Conservation (phyloP, 2,888 invertebrate genomes). For the Euzetes globulus region DNA sequence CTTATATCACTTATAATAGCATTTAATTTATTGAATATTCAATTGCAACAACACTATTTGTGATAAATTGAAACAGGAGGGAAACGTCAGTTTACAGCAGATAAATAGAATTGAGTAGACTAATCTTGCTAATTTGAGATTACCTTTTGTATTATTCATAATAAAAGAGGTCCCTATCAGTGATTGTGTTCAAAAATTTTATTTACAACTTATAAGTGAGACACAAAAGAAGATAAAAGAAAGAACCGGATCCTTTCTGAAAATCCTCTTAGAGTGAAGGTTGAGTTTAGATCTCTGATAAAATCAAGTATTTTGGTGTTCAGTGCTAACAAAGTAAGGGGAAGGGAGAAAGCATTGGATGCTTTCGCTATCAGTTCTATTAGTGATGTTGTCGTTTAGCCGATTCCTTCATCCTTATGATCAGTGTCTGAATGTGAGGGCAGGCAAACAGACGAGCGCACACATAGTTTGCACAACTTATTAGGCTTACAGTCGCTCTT, state of each 20-base stretch:
- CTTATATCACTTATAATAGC: too few relatives aligned
- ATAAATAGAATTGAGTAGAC: too few relatives aligned
- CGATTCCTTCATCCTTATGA: constrained; percentile 5
- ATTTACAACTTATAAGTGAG: not conserved
- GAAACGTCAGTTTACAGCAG: too few relatives aligned
- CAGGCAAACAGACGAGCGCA: constrained; percentile 12
- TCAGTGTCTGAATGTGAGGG: constrained; percentile 6
- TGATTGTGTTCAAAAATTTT: not conserved
- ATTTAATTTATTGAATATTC: too few relatives aligned
- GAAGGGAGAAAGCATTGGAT: not conserved
- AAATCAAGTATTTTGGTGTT: constrained; percentile 6
- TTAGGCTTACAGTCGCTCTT: constrained; percentile 20
- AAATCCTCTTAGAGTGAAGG: constrained; percentile 16
- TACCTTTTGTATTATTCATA: not conserved
- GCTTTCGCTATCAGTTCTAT: not conserved
- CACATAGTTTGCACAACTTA: constrained; percentile 25
- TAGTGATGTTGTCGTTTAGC: not conserved
- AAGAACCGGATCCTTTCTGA: not conserved
- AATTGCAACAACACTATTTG: too few relatives aligned
- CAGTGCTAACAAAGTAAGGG: not conserved
- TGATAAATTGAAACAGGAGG: too few relatives aligned
- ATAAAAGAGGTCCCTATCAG: not conserved
- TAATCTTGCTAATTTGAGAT: not conserved
- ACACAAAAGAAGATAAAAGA: not conserved
- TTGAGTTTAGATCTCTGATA: constrained; percentile 7